These are phyloP conservation scores for Parotia lawesii DNA, from an alignment of 2,113 vertebrate genomes.

Conservation along the genomic window DNA sequence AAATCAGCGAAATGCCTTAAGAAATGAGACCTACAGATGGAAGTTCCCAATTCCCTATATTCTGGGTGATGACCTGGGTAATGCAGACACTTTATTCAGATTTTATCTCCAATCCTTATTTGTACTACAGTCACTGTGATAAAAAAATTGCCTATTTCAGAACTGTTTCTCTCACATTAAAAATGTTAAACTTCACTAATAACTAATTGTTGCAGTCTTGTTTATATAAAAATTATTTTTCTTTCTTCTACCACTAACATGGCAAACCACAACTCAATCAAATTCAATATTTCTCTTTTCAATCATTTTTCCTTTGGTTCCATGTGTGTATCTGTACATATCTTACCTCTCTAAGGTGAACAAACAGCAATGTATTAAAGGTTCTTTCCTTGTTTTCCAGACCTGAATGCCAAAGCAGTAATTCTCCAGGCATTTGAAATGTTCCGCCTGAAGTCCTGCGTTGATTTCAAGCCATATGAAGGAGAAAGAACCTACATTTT, in stretches of 20 bases:
- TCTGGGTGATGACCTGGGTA: slow-evolving; percentile 85
- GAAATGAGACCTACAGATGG: slow-evolving; percentile 76
- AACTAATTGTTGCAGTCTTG: background rate
- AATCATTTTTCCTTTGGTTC: background rate
- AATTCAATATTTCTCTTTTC: background rate
- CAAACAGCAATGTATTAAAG: background rate
- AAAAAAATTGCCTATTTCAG: background rate
- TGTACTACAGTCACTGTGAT: background rate
- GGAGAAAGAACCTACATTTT: slow-evolving; percentile 83
- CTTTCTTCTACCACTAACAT: background rate
- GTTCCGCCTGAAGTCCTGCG: slow-evolving; percentile 88
- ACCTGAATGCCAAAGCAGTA: slow-evolving; percentile 84
- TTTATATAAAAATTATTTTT: background rate
- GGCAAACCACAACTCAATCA: background rate
- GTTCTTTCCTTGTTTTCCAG: slow-evolving; percentile 44
- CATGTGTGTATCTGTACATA: rapidly evolving
- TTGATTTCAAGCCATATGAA: slow-evolving; percentile 94
- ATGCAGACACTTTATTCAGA: background rate
- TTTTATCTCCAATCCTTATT: background rate
- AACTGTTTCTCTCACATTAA: background rate
- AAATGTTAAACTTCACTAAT: background rate
- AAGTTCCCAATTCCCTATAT: slow-evolving; percentile 89
- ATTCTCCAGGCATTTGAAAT: slow-evolving; percentile 88
- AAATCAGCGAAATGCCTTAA: slow-evolving; percentile 75
- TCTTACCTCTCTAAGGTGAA: background rate